A percentile compares a stretch with the other conserved stretches of the same genome.
phyloP scores from a whole-genome alignment of 2,888 invertebrate genomes.

The Spilosoma lubricipeda region DNA sequence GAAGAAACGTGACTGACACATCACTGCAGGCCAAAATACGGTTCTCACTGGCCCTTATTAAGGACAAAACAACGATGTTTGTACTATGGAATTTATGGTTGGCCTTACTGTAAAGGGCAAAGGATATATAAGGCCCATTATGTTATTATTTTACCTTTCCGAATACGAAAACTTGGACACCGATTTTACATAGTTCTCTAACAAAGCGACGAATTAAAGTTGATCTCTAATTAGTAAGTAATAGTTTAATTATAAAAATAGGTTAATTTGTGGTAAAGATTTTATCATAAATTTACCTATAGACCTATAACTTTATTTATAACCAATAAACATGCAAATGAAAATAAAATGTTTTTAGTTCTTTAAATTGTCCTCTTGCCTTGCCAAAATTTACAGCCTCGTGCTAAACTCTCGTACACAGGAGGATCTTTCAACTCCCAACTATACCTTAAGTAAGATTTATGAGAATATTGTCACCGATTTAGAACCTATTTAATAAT shows the following conservation, averaged over 20 bases:
- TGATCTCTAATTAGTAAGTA: no score
- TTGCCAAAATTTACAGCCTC: no score
- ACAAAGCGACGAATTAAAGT: not conserved
- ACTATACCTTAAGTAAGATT: not conserved
- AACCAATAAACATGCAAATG: no score
- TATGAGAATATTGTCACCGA: not conserved
- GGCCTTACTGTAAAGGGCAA: not conserved
- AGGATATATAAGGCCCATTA: not conserved
- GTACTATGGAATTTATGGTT: not conserved
- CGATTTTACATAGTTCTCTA: not conserved
- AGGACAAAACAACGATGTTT: not conserved
- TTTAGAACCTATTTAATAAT: not conserved
- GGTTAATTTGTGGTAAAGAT: no score
- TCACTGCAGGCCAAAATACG: constrained; percentile 46
- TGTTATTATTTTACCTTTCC: not conserved
- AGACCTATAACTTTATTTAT: no score
- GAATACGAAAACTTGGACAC: not conserved
- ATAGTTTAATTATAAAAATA: no score
- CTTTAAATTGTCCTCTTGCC: no score
- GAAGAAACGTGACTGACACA: constrained; percentile 51
- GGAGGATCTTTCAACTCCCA: not conserved
- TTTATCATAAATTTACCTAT: no score
- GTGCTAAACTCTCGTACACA: not conserved
- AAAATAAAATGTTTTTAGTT: not conserved
- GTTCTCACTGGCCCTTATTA: constrained; percentile 35